Evolutionary conservation across 2,888 invertebrate genomes (phyloP), one percentile per base, ranked within the genome.

Genomic region (Rhynchonema sp.): DNA sequence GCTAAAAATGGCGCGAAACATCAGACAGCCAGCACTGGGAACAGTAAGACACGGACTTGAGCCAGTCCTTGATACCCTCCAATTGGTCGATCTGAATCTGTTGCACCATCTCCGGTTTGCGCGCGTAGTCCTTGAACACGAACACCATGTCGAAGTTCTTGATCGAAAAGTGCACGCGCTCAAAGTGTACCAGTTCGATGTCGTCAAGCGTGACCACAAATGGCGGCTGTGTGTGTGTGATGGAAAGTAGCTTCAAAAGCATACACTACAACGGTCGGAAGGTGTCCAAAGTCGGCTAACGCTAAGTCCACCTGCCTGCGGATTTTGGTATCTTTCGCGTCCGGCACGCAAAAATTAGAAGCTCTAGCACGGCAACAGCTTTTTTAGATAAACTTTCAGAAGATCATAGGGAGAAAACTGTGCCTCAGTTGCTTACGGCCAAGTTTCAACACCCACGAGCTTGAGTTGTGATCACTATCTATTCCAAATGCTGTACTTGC

Each of bases 91-190:
- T 96, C 0, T 98, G 96, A 72, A 99, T 89, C n/a, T 96, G 91
- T 73, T 92, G 94, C 1, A 99, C 86, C 88, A 91, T 92, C 0
- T 89, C 84, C 0, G 87, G 85, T 76, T 94, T 94, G 69, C 85
- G 83, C 57, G 82, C 80, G 74, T 99, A 99, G 76, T 98, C 96
- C 76, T 98, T 99, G 75, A 96, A 98, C 57, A 99, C 88, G 73
- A 98, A 96, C 64, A 98, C 89, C 91, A 98, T 96, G 75, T 99
- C 98, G 75, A 99, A 99, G 78, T 96, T 98, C 77, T 96, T 91
- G 68, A 99, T 79, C 72, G 94, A 92, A 75, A 98, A 96, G 75
- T 91, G 90, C 22, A 99, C 96, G 75, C 98, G 81, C 77, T 99
- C 98, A 76, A 99, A 99, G 75, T 99, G 96, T 0, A 99, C 91